phyloP scores from a whole-genome alignment of 1,140 invertebrate genomes.

The Lasaia peninsularis region DNA sequence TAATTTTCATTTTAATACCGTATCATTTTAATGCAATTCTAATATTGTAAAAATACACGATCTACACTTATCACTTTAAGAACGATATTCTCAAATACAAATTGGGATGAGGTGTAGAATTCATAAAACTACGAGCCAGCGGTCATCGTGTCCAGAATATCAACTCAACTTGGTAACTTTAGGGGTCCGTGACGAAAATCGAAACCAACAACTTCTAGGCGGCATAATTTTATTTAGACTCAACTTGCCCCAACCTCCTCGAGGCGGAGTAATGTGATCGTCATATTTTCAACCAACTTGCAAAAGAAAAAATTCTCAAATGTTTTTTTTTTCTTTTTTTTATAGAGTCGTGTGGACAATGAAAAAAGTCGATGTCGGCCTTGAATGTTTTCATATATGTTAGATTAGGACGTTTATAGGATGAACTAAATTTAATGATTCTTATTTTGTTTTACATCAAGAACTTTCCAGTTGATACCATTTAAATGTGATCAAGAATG shows the following conservation, averaged over 20 bases:
- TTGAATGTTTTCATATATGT: no score
- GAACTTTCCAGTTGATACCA: no score
- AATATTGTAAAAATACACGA: no score
- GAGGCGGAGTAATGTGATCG: constrained; percentile 36
- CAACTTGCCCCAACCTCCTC: constrained; percentile 29
- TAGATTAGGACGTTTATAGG: no score
- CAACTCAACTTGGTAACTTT: constrained; percentile 1
- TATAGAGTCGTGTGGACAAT: not conserved
- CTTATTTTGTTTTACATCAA: no score
- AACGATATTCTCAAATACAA: constrained; percentile 16
- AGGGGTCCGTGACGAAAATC: constrained; percentile 49
- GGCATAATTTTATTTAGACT: constrained; percentile 52
- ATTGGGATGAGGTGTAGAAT: constrained; percentile 27
- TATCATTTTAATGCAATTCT: no score
- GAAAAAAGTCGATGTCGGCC: no score
- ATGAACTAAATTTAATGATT: no score
- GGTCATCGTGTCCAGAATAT: constrained; percentile 7
- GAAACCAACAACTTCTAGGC: constrained; percentile 30
- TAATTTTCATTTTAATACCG: no score
- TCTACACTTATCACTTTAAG: not conserved
- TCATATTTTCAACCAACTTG: constrained; percentile 27
- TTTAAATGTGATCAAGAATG: no score
- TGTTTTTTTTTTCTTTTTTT: no score
- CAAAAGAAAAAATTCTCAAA: no score
- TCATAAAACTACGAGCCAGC: constrained; percentile 30